These are phyloP conservation scores for Strongylocentrotus purpuratus DNA, from an alignment of 35 echinoderm and acorn worm genomes.

Conservation along the genomic window DNA sequence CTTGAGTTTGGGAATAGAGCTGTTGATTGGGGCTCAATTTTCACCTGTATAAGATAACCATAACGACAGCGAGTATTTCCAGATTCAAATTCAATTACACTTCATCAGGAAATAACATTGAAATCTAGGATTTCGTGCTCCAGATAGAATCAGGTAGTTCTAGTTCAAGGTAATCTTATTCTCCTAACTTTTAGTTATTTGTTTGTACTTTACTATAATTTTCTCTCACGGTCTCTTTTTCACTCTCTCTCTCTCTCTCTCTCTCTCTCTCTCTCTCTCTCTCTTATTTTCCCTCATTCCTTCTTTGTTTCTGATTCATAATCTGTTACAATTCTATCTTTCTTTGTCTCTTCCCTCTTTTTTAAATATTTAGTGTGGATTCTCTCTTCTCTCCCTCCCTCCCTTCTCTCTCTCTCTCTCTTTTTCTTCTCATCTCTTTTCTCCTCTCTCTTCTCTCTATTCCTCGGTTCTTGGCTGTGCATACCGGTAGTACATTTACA, in stretches of 20 bases:
- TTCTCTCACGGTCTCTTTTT: too few relatives aligned
- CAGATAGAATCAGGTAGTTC: neutral
- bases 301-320: too few relatives aligned
- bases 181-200: neutral
- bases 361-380: neutral
- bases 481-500: neutral
- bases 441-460: neutral
- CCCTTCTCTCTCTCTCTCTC: neutral
- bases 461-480: neutral
- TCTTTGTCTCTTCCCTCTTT: neutral
- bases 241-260: too few relatives aligned
- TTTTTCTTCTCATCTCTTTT: neutral
- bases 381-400: neutral
- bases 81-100: constrained; percentile 6
- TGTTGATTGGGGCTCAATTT: neutral
- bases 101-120: neutral
- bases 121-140: neutral
- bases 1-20: neutral
- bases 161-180: neutral
- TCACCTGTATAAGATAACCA: neutral
- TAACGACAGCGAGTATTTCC: neutral
- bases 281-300: too few relatives aligned
- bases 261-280: too few relatives aligned
- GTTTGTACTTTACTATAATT: too few relatives aligned
- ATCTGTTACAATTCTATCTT: too few relatives aligned